These are phyloP conservation scores for Illadopsis cleaveri DNA, from an alignment of 2,113 vertebrate genomes.

Conservation along the genomic window DNA sequence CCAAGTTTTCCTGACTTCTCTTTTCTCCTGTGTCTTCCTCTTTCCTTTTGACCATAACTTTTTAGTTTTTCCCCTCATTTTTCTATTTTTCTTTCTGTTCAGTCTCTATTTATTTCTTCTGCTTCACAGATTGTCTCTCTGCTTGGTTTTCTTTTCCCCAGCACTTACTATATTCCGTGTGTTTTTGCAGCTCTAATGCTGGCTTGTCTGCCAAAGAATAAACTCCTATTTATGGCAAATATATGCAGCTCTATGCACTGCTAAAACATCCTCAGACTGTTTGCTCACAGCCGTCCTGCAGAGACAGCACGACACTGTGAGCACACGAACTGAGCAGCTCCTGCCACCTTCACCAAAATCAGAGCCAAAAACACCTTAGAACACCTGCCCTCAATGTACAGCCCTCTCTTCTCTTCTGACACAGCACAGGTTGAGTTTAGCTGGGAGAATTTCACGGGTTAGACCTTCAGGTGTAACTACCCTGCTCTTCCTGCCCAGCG, in stretches of 20 bases:
- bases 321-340: constrained; percentile 15
- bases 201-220: constrained; percentile 63
- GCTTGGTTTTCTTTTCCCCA: constrained; percentile 30
- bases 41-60: not conserved
- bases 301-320: constrained; percentile 10
- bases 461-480: not conserved
- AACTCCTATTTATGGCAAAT: constrained; percentile 67
- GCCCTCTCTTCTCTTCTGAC: not conserved
- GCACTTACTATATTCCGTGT: constrained; percentile 38
- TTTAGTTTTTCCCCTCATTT: not conserved
- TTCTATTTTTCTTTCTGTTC: not conserved
- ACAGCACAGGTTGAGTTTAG: not conserved
- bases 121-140: constrained; percentile 58
- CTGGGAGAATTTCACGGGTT: not conserved
- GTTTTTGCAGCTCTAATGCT: constrained; percentile 49
- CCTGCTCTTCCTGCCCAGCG: not conserved
- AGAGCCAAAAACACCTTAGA: not conserved
- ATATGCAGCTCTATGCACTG: constrained; percentile 56
- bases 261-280: constrained; percentile 62
- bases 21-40: not conserved
- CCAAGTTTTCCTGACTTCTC: not conserved
- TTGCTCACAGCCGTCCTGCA: constrained; percentile 56
- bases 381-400: not conserved
- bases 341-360: not conserved
- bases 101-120: constrained; percentile 43